Evolutionary conservation across 2,113 vertebrate genomes (phyloP), one percentile per base, ranked within the genome.

Genomic region (Calypte anna): DNA sequence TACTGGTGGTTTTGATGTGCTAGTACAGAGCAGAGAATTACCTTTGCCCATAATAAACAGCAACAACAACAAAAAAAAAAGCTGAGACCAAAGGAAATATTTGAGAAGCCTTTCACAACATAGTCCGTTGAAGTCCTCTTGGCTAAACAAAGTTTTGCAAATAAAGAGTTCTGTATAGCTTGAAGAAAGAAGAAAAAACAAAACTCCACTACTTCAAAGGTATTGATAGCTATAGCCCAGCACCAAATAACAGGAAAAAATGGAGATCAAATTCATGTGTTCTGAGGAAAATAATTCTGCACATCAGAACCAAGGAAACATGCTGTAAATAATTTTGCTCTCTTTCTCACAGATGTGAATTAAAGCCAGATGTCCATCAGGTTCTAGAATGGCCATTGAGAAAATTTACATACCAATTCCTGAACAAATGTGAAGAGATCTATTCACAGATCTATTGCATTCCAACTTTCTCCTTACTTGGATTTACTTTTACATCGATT

Each of bases 91-190:
- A 55, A 94, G 84, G 58, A 96, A 94, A 89, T 94, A 88, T 15
- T 31, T 63, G 61, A 76, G 91, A 89, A 90, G 84, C 90, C 85
- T 96, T 97, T 94, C 73, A 36, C 67, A 95, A 91, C 63, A 78
- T 3, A 98, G 98, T 98, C 95, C 94, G 3, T 96, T 80, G 91
- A 84, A 97, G 97, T 98, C 96, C 93, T 97, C 97, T 96, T 87
- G 94, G 91, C 95, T 97, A 98, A 97, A 96, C 50, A 53, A 61
- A 79, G 85, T 88, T 92, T 95, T 90, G 93, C 79, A 94, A 92
- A 66, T 89, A 89, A 93, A 93, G 84, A 96, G 96, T 97, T 95
- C 97, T 94, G 63, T n/a, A 89, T 59, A 88, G 88, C 64, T 63
- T 91, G 90, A 94, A 93, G 76, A 92, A 28, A 94, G 53, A 44